Percentiles rank a stretch among this genome's conserved stretches.
phyloP scores from a whole-genome alignment of 1,140 invertebrate genomes.

The Marisa cornuarietis region DNA sequence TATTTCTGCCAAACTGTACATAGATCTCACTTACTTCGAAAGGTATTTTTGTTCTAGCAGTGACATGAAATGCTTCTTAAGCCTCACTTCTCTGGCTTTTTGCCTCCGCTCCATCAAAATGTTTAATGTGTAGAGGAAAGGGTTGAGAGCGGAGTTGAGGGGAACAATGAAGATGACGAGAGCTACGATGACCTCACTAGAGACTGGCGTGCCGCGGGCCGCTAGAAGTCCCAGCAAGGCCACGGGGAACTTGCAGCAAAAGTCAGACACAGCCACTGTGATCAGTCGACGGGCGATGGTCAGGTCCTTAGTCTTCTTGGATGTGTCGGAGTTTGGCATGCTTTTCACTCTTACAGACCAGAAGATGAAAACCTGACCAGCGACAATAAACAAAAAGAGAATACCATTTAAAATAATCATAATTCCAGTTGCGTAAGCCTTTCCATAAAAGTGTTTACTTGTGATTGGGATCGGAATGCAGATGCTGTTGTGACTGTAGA shows the following conservation, averaged over 20 bases:
- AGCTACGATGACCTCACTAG: no score
- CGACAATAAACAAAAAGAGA: neutral
- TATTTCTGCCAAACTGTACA: no score
- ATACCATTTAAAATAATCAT: neutral
- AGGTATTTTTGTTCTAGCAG: no score
- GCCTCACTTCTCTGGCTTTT: no score
- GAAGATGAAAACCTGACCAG: neutral
- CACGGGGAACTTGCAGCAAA: neutral
- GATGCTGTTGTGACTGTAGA: neutral
- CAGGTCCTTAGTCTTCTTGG: neutral
- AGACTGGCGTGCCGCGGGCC: no score
- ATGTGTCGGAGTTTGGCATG: neutral
- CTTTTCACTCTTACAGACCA: neutral
- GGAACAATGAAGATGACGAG: no score
- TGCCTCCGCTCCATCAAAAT: no score
- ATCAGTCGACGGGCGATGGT: slow-evolving; percentile 1
- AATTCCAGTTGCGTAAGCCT: neutral
- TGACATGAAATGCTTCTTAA: no score
- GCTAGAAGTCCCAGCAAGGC: no score
- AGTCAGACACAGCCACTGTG: neutral
- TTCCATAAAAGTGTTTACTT: neutral
- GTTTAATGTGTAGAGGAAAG: no score
- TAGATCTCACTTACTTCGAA: no score
- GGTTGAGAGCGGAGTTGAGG: no score
- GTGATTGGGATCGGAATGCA: neutral